Percentiles rank a stretch among this genome's conserved stretches.
Evolutionary conservation across 2,113 vertebrate species (phyloP).

Genomic region (Dendrocopos noguchii): DNA sequence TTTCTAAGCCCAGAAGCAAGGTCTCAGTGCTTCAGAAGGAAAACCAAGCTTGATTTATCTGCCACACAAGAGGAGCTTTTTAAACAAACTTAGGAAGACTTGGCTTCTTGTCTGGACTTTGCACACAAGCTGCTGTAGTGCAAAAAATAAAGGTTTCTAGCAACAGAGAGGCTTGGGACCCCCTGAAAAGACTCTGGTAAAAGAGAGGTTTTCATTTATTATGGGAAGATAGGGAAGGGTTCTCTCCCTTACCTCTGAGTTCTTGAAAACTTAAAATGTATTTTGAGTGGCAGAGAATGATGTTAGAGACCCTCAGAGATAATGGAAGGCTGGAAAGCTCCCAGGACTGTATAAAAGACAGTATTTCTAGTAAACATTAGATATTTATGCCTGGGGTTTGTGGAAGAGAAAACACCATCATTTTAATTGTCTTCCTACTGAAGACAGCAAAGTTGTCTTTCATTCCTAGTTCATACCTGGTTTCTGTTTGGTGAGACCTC

Average conservation of each 20-base stretch:
- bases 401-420: background rate
- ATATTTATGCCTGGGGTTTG: background rate
- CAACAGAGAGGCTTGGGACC: background rate
- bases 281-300: background rate
- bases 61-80: background rate
- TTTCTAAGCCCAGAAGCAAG: background rate
- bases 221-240: background rate
- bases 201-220: background rate
- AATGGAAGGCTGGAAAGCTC: background rate
- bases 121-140: background rate
- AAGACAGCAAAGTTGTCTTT: background rate
- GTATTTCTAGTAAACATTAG: background rate
- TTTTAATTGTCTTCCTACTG: background rate
- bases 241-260: background rate
- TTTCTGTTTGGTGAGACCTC: background rate
- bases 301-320: background rate
- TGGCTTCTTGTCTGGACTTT: background rate
- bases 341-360: background rate
- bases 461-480: background rate
- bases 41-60: slow-evolving; percentile 9
- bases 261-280: background rate
- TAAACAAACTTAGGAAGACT: background rate
- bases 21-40: background rate
- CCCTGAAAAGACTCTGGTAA: background rate
- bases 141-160: background rate